Base-by-base conservation (phyloP, 2,888 invertebrate species). In the Parelbella ahira region DNA sequence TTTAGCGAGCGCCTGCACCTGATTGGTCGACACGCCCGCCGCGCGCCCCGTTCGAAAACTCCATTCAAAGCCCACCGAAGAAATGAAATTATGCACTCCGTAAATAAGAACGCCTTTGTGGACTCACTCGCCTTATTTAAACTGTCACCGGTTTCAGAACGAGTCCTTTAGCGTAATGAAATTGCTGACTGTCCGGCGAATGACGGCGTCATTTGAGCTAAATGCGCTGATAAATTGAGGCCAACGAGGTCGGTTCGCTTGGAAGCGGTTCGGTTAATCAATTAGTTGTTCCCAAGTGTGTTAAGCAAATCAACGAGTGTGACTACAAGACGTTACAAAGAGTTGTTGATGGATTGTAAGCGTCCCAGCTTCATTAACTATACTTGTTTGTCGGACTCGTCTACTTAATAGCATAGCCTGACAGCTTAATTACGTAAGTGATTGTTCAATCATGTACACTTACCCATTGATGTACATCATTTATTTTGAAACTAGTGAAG, bases 1-100 rank as follows among this genome's bases (percentile, higher is more conserved):
- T 79, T 83, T 75, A 75, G 66, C 64, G 49, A 56, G 60, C 68
- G 77, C 73, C 81, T 84, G 81, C 78, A 70, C 68, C 71, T 75
- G 86, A 87, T 86, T 83, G 86, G 84, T 78, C 69, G 81, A 56
- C 70, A 69, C 79, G 77, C 81, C 77, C 59, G 56, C 49, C 55
- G 56, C 57, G 47, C 56, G 41, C 52, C 53, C 51, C 53, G 50
- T 45, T 53, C 56, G 48, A 39, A 58, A 54, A 50, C 63, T 61
- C 68, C 62, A 61, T 62, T 63, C 64, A 63, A 56, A 54, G 61
- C 56, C 50, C 51, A 49, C 58, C 58, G 60, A 75, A 79, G 78
- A 80, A 80, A 81, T 75, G 70, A 71, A 82, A 78, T 82, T 80
- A 80, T 84, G 82, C 81, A 80, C 71, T 73, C 60, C 65, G 77